Evolutionary conservation across 2,888 invertebrate species (phyloP), one percentile per base, ranked within the genome.

Genomic region (Temnothorax rugatulus): DNA sequence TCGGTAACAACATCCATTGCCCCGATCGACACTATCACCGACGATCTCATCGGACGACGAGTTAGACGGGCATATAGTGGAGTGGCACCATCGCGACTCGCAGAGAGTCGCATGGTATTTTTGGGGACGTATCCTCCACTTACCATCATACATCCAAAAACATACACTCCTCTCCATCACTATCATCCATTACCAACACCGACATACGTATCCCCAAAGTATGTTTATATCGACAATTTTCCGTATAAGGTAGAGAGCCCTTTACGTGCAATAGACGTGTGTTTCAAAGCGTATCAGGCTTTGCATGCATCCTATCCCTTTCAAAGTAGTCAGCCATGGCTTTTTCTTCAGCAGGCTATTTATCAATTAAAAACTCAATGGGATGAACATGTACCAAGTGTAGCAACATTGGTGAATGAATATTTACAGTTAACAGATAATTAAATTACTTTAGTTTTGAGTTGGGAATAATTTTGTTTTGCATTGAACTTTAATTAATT

Each of bases 241-340:
- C 41, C 59, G 1, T 84, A 84, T 63, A 59, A 38, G 38, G 54
- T 84, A 54, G 79, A 79, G 15, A 84, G 71, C 11, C 71, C 84
- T 38, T 79, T 84, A 54, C 68, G 66, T 52, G 84, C 71, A 41
- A 71, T 84, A 25, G 84, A 84, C 54, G 61, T 84, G 15, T 84
- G 84, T 29, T 84, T 82, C 11, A 68, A 83, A 61, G 50, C 25
- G 7, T 68, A 66, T 59, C 84, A 84, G 18, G 79, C 73, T 5
- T 69, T 84, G 50, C 69, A 84, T 79, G 71, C 57, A 5, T 47
- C 41, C 18, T 84, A 79, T 54, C 77, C 84, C 11, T 50, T 47
- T 18, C 76, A 84, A 18, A 79, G 84, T 71, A 61, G 69, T 34
- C 41, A 61, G 11, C 77, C 77, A 47, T 79, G 77, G 79, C 69